Evolutionary conservation across 2,113 vertebrate species (phyloP).

Genomic region (Megaptera novaeangliae): DNA sequence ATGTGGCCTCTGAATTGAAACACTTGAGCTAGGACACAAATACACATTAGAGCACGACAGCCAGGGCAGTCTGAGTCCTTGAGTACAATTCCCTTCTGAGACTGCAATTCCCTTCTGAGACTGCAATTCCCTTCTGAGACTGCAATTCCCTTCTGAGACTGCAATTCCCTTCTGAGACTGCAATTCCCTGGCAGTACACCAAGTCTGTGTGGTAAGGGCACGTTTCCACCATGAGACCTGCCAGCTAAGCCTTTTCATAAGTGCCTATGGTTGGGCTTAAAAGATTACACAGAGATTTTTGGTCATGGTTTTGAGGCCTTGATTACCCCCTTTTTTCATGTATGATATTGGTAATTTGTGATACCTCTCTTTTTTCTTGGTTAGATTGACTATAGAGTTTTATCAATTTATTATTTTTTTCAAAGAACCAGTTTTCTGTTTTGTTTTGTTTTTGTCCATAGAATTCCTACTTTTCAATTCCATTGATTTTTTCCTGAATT

Average conservation of each 20-base stretch:
- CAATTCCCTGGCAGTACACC: rapidly evolving
- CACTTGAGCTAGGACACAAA: background rate
- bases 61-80: rapidly evolving
- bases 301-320: background rate
- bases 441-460: background rate
- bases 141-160: background rate
- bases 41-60: rapidly evolving
- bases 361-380: background rate
- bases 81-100: background rate
- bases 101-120: background rate
- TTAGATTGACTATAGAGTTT: background rate
- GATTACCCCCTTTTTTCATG: background rate
- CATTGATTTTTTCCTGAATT: background rate
- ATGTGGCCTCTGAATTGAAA: background rate
- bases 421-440: background rate
- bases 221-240: too few relatives aligned
- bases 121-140: background rate
- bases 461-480: background rate
- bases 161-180: background rate
- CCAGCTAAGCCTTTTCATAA: background rate
- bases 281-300: too few relatives aligned
- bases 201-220: rapidly evolving
- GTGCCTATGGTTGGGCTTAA: background rate
- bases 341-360: background rate
- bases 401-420: background rate